Conservation (phyloP, 2,888 invertebrate species). For the Hartigia nigra region DNA sequence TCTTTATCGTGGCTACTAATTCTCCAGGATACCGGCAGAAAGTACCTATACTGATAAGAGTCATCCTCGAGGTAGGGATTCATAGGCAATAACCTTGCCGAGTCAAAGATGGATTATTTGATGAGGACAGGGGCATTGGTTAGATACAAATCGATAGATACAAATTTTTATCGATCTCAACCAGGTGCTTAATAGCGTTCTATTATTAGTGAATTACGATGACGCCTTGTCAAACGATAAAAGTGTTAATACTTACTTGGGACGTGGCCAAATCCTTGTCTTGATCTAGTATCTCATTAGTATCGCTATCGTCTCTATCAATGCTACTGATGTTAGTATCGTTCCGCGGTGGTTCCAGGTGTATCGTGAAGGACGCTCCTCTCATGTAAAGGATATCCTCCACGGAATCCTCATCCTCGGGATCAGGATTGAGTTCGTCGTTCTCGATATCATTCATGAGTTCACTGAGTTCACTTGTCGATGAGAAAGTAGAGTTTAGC, state of each 20-base stretch:
- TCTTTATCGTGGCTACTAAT: neutral
- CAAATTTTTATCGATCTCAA: neutral
- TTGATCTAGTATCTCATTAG: constrained; percentile 42
- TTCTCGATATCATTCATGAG: constrained; percentile 69
- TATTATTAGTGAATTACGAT: neutral
- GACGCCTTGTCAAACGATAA: neutral
- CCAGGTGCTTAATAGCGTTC: neutral
- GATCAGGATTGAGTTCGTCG: constrained; percentile 70
- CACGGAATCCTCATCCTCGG: constrained; percentile 55
- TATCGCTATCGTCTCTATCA: constrained; percentile 40
- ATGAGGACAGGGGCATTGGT: neutral
- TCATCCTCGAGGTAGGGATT: neutral
- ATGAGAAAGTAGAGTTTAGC: constrained; percentile 76
- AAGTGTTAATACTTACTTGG: constrained; percentile 37
- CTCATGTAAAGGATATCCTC: constrained; percentile 67
- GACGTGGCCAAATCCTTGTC: constrained; percentile 41
- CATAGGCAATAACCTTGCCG: neutral
- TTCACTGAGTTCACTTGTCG: constrained; percentile 67
- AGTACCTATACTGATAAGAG: neutral
- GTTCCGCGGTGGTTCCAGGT: constrained; percentile 50
- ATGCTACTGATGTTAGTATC: constrained; percentile 35
- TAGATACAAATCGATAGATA: neutral
- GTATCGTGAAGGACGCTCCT: constrained; percentile 60
- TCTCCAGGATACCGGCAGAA: neutral
- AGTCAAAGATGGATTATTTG: neutral